Evolutionary conservation across 2,797 vertebrate genomes (phyloP).

Genomic region (Falco naumanni): DNA sequence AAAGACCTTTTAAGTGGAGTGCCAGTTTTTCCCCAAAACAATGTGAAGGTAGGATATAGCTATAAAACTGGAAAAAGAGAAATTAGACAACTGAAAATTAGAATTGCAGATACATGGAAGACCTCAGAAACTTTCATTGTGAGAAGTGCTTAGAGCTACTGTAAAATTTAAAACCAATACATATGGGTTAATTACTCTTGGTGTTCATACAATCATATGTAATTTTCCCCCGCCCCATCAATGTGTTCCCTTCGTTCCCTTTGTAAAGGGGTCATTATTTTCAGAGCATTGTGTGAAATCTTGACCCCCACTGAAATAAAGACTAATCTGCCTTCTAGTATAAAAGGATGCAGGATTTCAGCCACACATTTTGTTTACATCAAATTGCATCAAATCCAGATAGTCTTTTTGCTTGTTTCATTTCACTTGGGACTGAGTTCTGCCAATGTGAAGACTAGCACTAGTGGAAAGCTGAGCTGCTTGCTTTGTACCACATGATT

Average conservation of each 20-base stretch:
- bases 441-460: background rate
- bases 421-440: background rate
- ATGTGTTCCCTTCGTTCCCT: background rate
- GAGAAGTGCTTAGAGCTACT: background rate
- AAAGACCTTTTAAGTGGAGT: background rate
- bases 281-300: background rate
- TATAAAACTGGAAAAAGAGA: background rate
- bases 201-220: background rate
- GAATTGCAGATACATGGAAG: background rate
- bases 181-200: background rate
- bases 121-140: constrained; percentile 2
- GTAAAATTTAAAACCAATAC: background rate
- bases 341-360: background rate
- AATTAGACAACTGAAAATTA: background rate
- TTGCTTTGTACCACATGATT: background rate
- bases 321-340: background rate
- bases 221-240: background rate
- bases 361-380: background rate
- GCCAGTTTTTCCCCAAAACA: background rate
- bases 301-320: background rate
- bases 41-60: background rate
- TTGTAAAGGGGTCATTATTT: background rate
- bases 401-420: background rate
- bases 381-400: background rate
- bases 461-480: background rate